Percentiles rank a stretch among this genome's conserved stretches.
phyloP scores from a whole-genome alignment of 2,797 vertebrate species.

The Macropodus opercularis region DNA sequence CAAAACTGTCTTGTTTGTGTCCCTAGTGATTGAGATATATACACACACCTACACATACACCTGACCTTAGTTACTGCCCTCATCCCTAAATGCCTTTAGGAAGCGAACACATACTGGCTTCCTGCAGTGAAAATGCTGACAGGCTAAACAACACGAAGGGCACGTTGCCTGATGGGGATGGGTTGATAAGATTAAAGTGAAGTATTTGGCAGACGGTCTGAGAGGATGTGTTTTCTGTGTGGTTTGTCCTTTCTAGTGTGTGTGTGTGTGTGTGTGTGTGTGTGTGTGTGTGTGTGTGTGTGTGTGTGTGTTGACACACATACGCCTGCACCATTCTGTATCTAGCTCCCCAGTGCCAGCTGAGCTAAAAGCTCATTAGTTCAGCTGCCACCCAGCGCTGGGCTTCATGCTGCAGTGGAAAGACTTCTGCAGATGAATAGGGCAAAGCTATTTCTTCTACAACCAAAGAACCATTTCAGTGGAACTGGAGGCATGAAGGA shows the following conservation, averaged over 20 bases:
- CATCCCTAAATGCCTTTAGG: constrained; percentile 64
- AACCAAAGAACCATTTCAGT: constrained; percentile 31
- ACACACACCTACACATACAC: constrained; percentile 44
- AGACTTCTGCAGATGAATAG: constrained; percentile 37
- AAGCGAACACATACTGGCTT: constrained; percentile 56
- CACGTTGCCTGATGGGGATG: constrained; percentile 79
- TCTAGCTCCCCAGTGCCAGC: constrained; percentile 56
- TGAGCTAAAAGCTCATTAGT: constrained; percentile 82
- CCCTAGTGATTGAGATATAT: constrained; percentile 43
- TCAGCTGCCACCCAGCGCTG: constrained; percentile 64
- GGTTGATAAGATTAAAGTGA: constrained; percentile 89
- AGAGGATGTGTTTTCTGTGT: constrained; percentile 56
- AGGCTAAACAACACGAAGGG: constrained; percentile 72
- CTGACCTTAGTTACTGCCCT: constrained; percentile 68
- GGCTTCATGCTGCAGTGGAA: constrained; percentile 54
- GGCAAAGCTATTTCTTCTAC: constrained; percentile 26
- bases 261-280: constrained; percentile 17
- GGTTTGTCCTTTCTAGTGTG: constrained; percentile 40
- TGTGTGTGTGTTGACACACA: constrained; percentile 13
- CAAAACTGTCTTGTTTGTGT: constrained; percentile 44
- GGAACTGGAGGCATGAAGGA: constrained; percentile 3
- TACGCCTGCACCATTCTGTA: constrained; percentile 43
- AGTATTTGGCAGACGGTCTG: constrained; percentile 81
- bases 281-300: constrained; percentile 22
- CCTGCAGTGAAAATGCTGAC: constrained; percentile 78